phyloP scores from a whole-genome alignment of 2,888 invertebrate species.

The Seira musarum region DNA sequence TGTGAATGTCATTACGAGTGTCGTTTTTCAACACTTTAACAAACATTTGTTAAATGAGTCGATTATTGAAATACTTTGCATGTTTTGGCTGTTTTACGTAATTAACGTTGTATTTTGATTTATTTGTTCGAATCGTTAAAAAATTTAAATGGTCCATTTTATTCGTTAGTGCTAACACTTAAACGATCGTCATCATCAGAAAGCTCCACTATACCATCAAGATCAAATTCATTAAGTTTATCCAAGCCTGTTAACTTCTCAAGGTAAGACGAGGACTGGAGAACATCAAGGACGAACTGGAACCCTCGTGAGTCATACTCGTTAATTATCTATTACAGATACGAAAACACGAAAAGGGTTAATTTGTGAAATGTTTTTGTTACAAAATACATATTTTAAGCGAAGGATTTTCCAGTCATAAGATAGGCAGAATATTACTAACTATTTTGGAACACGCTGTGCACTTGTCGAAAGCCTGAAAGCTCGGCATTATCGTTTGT shows the following conservation, averaged over 20 bases:
- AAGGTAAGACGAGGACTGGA: slow-evolving; percentile 82
- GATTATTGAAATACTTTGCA: too few species aligned
- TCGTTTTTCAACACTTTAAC: too few species aligned
- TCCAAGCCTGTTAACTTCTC: slow-evolving; percentile 89
- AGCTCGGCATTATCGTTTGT: slow-evolving; percentile 87
- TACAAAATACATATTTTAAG: too few species aligned
- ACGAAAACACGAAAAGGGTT: too few species aligned
- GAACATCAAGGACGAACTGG: slow-evolving; percentile 84
- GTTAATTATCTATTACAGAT: slow-evolving; percentile 59
- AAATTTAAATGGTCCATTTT: background rate
- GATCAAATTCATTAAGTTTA: slow-evolving; percentile 73
- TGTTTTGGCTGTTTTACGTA: too few species aligned
- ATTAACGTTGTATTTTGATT: too few species aligned
- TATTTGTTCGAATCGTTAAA: too few species aligned
- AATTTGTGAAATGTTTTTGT: background rate
- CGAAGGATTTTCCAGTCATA: too few species aligned
- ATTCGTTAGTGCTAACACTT: slow-evolving; percentile 18
- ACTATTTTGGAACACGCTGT: slow-evolving; percentile 87
- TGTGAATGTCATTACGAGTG: too few species aligned
- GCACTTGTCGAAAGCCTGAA: slow-evolving; percentile 89
- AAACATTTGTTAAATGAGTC: too few species aligned
- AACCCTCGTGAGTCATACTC: slow-evolving; percentile 75
- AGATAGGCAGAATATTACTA: slow-evolving; percentile 23
- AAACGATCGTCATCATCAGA: slow-evolving; percentile 62
- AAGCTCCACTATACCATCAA: slow-evolving; percentile 70